Percentiles rank a stretch among this genome's conserved stretches.
phyloP scores from a whole-genome alignment of 2,888 invertebrate genomes.

The Erynnis tages region DNA sequence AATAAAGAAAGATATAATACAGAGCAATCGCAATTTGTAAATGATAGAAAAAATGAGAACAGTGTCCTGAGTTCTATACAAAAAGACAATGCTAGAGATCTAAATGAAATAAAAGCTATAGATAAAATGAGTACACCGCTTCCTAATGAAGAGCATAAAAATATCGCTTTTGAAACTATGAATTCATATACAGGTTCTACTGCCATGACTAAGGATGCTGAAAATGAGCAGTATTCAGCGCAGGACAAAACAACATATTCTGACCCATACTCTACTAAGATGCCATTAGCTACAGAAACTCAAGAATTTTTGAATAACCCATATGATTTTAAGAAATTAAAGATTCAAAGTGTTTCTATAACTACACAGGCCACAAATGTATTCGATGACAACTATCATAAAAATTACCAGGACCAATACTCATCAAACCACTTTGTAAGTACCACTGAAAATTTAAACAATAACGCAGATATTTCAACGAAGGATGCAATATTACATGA shows the following conservation, averaged over 20 bases:
- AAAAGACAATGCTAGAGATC: no score
- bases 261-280: constrained; percentile 5
- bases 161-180: constrained; percentile 2
- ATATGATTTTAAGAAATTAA: constrained; percentile 13
- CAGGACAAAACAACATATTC: neutral
- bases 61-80: no score
- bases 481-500: neutral
- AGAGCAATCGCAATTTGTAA: neutral
- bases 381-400: neutral
- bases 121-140: neutral
- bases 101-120: neutral
- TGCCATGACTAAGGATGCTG: neutral
- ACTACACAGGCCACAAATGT: constrained; percentile 2
- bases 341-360: neutral
- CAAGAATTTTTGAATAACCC: neutral
- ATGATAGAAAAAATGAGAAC: neutral
- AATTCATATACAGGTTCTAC: constrained; percentile 5
- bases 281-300: constrained; percentile 4
- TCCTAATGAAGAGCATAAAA: neutral
- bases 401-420: neutral
- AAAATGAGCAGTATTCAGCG: neutral
- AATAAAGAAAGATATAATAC: constrained; percentile 6
- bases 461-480: neutral
- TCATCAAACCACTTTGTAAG: constrained; percentile 28
- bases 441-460: constrained; percentile 14